Percentiles rank a stretch among this genome's conserved stretches.
Conservation (phyloP, 2,113 vertebrate species). For the Leptodactylus fuscus region DNA sequence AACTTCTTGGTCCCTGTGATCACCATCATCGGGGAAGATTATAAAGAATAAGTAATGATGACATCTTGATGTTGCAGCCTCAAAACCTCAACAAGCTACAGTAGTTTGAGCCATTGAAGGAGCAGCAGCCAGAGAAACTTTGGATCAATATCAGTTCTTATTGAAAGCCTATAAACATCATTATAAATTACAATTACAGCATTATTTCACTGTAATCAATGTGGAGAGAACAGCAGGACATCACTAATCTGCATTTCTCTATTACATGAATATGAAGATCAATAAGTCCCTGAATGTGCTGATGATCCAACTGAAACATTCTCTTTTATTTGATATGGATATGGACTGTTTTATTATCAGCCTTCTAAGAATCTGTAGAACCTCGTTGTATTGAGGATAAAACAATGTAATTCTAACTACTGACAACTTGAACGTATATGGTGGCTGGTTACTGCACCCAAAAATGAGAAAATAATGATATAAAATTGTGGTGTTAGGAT, state of each 20-base stretch:
- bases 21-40: background rate
- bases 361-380: background rate
- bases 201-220: constrained; percentile 50
- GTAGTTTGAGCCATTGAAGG: background rate
- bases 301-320: background rate
- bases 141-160: constrained; percentile 36
- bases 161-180: constrained; percentile 45
- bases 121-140: background rate
- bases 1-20: background rate
- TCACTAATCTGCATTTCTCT: constrained; percentile 23
- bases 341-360: background rate
- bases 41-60: constrained; percentile 2
- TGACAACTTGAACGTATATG: background rate
- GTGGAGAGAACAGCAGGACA: constrained; percentile 4
- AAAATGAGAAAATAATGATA: background rate
- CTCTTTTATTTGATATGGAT: background rate
- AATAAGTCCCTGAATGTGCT: constrained; percentile 35
- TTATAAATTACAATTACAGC: constrained; percentile 51
- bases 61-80: constrained; percentile 5
- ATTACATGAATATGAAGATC: constrained; percentile 40
- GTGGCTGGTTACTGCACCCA: background rate
- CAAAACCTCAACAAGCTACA: background rate
- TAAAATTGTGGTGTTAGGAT: background rate
- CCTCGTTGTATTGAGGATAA: too few relatives aligned
- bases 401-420: background rate